A percentile compares a stretch with the other conserved stretches of the same genome.
phyloP scores from a whole-genome alignment of 2,113 vertebrate species.

The Onychostruthus taczanowskii region DNA sequence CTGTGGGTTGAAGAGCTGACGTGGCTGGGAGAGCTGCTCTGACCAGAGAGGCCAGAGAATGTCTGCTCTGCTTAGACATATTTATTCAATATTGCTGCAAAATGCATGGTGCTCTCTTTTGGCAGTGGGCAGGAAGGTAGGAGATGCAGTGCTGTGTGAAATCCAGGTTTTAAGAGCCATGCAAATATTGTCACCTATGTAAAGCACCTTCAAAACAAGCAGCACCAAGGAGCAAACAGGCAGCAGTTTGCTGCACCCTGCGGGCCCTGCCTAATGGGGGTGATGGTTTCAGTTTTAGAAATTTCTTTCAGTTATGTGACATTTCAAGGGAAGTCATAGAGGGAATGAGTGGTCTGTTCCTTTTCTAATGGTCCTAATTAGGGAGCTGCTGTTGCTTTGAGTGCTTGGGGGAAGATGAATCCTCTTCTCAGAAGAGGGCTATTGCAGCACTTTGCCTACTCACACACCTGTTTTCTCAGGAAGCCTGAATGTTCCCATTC shows the following conservation, averaged over 20 bases:
- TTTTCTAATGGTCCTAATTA: neutral
- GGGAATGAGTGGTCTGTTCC: neutral
- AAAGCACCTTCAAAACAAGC: neutral
- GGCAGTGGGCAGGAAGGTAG: neutral
- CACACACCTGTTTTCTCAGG: neutral
- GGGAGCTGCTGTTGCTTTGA: neutral
- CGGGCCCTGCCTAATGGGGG: neutral
- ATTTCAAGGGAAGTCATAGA: neutral
- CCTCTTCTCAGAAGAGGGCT: neutral
- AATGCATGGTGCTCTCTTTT: neutral
- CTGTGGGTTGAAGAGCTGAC: neutral
- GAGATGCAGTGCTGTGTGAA: neutral
- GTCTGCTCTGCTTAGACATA: neutral
- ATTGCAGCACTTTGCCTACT: neutral
- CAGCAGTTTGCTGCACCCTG: neutral
- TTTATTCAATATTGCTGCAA: neutral
- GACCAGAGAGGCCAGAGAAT: neutral
- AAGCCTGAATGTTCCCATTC: neutral
- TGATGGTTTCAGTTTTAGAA: neutral
- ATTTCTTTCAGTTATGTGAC: neutral
- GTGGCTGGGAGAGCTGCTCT: neutral
- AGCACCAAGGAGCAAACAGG: neutral
- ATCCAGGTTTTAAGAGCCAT: neutral
- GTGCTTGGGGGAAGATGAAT: neutral
- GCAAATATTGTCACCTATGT: neutral